Percentiles rank a stretch among this genome's conserved stretches.
phyloP scores from a whole-genome alignment of 1,140 invertebrate genomes.

The Oppia nitens region DNA sequence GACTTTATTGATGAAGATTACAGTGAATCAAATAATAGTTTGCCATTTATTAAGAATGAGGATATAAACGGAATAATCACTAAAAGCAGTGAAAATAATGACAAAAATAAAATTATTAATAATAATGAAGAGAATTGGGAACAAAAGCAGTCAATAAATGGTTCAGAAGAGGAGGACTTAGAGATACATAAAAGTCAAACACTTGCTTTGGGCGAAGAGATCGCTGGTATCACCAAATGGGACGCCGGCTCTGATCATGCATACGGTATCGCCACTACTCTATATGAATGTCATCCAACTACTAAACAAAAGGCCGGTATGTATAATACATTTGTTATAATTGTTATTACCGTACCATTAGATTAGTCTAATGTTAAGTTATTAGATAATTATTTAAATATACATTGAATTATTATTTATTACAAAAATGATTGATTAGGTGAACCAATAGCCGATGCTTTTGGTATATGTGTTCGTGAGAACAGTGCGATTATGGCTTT shows the following conservation, averaged over 20 bases:
- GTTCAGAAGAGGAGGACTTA: neutral
- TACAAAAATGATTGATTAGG: conserved; percentile 32
- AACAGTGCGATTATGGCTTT: conserved; percentile 64
- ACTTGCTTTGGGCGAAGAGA: conserved; percentile 20
- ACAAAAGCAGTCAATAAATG: neutral
- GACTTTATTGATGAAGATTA: conserved; percentile 47
- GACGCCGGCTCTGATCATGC: conserved; percentile 42
- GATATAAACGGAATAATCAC: neutral
- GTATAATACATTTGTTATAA: conserved; percentile 1
- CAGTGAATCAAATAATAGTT: conserved; percentile 5
- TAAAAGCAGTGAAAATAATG: neutral
- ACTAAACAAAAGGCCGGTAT: conserved; percentile 45
- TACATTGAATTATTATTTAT: conserved; percentile 5
- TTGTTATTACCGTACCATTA: neutral
- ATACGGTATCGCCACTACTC: conserved; percentile 46
- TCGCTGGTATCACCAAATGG: conserved; percentile 51
- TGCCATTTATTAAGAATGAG: neutral
- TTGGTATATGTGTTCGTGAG: conserved; percentile 56
- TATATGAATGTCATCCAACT: conserved; percentile 61
- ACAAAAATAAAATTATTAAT: neutral
- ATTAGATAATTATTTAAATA: neutral
- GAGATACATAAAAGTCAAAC: neutral
- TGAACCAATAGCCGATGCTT: conserved; percentile 77
- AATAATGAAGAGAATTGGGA: neutral
- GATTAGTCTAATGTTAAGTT: neutral